A percentile compares a stretch with the other conserved stretches of the same genome.
These are phyloP conservation scores for Aphrocallistes beatrix DNA, from an alignment of 37 sponge, comb jelly and placozoan genomes.

Conservation along the genomic window DNA sequence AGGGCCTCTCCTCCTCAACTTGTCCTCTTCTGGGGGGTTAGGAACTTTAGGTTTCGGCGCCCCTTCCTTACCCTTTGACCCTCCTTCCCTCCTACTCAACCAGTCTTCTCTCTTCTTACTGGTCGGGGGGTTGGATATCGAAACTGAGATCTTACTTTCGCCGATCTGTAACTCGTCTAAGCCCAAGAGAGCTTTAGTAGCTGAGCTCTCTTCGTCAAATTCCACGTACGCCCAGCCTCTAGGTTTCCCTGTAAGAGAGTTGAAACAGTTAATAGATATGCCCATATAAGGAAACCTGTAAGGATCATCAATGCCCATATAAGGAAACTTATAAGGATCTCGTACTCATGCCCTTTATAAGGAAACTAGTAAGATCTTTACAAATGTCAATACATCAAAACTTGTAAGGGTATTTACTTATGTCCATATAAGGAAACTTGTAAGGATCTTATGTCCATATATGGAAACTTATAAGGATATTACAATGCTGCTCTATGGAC, in stretches of 20 bases:
- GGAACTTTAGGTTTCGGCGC: background rate
- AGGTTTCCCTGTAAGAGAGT: background rate
- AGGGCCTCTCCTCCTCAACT: background rate
- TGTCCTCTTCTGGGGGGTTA: background rate
- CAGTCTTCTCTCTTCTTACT: conserved; percentile 2
- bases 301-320: background rate
- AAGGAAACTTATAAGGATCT: background rate
- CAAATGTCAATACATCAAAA: too few species aligned
- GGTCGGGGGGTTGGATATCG: background rate
- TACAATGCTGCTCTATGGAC: too few species aligned
- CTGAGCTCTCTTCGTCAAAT: background rate
- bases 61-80: background rate
- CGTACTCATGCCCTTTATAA: too few species aligned
- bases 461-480: too few species aligned
- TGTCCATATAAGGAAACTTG: too few species aligned
- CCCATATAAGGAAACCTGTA: background rate
- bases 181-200: background rate
- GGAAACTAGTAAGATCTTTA: too few species aligned
- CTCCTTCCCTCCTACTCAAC: background rate
- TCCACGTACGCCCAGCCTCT: conserved; percentile 14
- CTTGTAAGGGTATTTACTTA: too few species aligned
- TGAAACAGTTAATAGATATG: too few species aligned
- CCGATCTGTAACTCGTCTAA: background rate
- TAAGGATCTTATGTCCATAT: too few species aligned
- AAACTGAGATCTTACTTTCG: background rate